phyloP scores from a whole-genome alignment of 2,888 invertebrate genomes.

The Margaritifera margaritifera region DNA sequence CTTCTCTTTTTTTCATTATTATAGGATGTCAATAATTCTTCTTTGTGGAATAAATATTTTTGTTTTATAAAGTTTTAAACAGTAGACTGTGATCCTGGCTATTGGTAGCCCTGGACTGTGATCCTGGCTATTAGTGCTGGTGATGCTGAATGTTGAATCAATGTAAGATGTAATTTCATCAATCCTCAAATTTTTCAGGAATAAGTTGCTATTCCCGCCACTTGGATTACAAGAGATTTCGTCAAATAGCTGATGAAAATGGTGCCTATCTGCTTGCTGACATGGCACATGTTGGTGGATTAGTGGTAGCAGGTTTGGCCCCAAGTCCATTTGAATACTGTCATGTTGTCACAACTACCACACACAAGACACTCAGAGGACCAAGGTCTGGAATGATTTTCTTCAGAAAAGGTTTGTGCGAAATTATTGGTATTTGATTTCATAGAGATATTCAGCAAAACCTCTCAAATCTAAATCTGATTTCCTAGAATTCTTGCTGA shows the following conservation, averaged over 20 bases:
- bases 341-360: constrained; percentile 95
- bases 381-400: constrained; percentile 89
- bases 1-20: too few relatives aligned
- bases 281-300: constrained; percentile 96
- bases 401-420: constrained; percentile 83
- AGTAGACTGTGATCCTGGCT: too few relatives aligned
- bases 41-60: too few relatives aligned
- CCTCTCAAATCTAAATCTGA: background rate
- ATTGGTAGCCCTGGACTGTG: too few relatives aligned
- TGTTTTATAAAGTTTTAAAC: too few relatives aligned
- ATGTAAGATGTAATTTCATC: background rate
- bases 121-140: too few relatives aligned
- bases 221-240: constrained; percentile 91
- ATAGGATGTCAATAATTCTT: too few relatives aligned
- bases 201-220: constrained; percentile 93
- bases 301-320: constrained; percentile 90
- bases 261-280: constrained; percentile 93
- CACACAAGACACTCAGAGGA: constrained; percentile 91
- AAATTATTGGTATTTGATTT: background rate
- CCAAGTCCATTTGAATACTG: constrained; percentile 92
- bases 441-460: too few relatives aligned
- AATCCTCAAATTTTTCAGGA: constrained; percentile 80
- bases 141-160: too few relatives aligned
- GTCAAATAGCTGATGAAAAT: constrained; percentile 81
- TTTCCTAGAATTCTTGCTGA: background rate